These are phyloP conservation scores for Leistus spinibarbis DNA, from an alignment of 2,888 invertebrate species.

Conservation along the genomic window DNA sequence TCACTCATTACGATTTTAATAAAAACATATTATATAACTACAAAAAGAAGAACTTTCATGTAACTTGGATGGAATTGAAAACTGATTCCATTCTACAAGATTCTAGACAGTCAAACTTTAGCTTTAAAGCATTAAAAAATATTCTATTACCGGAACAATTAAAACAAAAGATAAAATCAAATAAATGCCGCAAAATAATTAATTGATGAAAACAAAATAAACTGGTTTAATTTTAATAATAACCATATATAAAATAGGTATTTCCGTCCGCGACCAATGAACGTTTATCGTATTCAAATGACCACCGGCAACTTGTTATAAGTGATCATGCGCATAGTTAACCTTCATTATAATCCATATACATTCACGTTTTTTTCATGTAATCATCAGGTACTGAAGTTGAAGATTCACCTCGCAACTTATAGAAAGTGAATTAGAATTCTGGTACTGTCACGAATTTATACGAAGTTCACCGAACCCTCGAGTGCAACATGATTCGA, in stretches of 20 bases:
- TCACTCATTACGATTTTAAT: not conserved
- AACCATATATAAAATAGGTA: not conserved
- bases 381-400: not conserved
- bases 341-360: not conserved
- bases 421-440: constrained; percentile 38
- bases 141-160: too few species aligned
- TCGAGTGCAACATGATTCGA: not conserved
- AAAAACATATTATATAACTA: not conserved
- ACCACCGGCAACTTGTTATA: not conserved
- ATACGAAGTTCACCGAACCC: constrained; percentile 33
- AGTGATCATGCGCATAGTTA: not conserved
- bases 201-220: too few species aligned
- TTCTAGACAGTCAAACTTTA: too few species aligned
- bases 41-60: too few species aligned
- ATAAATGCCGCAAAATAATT: too few species aligned
- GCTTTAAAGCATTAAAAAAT: too few species aligned
- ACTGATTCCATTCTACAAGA: too few species aligned
- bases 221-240: not conserved
- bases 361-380: not conserved
- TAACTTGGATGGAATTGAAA: too few species aligned
- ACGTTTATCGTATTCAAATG: not conserved
- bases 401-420: constrained; percentile 32
- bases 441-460: constrained; percentile 29
- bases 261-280: not conserved
- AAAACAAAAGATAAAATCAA: too few species aligned